Percentiles rank a stretch among this genome's conserved stretches.
phyloP scores from a whole-genome alignment of 1,140 invertebrate genomes.

The Zaprionus ghesquierei region DNA sequence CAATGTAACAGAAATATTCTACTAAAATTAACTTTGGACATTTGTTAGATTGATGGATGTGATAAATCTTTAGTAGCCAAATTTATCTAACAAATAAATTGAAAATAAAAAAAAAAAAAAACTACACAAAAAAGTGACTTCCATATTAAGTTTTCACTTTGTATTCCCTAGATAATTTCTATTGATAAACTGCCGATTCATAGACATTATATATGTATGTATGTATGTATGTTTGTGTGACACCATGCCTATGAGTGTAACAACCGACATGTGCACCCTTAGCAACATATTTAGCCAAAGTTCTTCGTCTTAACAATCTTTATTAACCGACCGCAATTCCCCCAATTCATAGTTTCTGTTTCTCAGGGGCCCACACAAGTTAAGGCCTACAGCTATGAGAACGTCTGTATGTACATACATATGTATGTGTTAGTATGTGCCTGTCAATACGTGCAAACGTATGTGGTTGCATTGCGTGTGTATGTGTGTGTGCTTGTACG shows the following conservation, averaged over 20 bases:
- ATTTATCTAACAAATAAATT: not conserved
- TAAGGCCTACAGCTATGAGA: not conserved
- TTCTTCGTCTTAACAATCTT: conserved; percentile 11
- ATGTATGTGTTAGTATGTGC: not conserved
- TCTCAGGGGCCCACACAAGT: conserved; percentile 12
- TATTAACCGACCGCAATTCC: conserved; percentile 21
- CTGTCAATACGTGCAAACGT: not conserved
- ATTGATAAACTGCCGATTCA: not conserved
- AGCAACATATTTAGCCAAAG: not conserved
- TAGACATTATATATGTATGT: not conserved
- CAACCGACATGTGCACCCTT: not conserved
- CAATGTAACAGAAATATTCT: not conserved
- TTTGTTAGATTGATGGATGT: not conserved
- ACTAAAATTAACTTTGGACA: not conserved
- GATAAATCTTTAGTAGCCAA: not conserved
- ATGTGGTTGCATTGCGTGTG: conserved; percentile 13
- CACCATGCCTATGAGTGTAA: conserved; percentile 1
- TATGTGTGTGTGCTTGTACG: conserved; percentile 6
- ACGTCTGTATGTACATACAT: conserved; percentile 2
- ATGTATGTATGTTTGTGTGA: not conserved
- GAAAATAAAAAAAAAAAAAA: not conserved
- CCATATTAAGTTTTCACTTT: not conserved
- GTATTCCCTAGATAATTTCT: not conserved
- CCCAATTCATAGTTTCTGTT: conserved; percentile 20
- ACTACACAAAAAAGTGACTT: not conserved